Conservation (phyloP, 2,888 invertebrate genomes). For the Tholera decimalis region DNA sequence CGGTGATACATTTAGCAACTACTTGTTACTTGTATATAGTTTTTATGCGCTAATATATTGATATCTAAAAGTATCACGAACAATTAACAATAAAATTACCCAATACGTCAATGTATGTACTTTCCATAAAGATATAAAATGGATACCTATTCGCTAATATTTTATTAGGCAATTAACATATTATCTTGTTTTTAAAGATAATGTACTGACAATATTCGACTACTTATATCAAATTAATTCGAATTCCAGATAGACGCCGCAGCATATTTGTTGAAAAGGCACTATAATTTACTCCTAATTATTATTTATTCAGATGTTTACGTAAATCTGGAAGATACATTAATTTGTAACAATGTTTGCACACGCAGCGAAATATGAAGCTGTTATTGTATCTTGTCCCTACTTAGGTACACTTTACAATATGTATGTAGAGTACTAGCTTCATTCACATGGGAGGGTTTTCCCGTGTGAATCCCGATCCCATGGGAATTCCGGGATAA, state of each 20-base stretch:
- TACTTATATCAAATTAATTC: neutral
- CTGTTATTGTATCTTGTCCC: neutral
- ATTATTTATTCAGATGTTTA: conserved; percentile 24
- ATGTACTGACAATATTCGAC: neutral
- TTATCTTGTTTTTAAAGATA: no score
- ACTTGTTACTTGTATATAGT: conserved; percentile 16
- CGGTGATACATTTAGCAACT: conserved; percentile 12
- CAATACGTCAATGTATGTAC: neutral
- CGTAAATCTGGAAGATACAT: neutral
- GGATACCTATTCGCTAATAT: neutral
- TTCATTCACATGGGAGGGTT: no score
- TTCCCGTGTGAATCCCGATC: no score
- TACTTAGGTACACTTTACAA: neutral
- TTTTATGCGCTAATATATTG: neutral
- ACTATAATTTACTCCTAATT: neutral
- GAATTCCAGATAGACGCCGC: neutral
- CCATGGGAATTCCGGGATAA: no score
- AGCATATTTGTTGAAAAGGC: neutral
- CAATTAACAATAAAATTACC: neutral
- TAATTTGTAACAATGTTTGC: conserved; percentile 23
- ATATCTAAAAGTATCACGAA: neutral
- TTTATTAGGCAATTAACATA: neutral
- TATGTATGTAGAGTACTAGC: no score
- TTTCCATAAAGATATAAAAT: conserved; percentile 4
- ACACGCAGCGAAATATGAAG: neutral